phyloP scores from a whole-genome alignment of 2,888 invertebrate species.

The Callosobruchus maculatus region DNA sequence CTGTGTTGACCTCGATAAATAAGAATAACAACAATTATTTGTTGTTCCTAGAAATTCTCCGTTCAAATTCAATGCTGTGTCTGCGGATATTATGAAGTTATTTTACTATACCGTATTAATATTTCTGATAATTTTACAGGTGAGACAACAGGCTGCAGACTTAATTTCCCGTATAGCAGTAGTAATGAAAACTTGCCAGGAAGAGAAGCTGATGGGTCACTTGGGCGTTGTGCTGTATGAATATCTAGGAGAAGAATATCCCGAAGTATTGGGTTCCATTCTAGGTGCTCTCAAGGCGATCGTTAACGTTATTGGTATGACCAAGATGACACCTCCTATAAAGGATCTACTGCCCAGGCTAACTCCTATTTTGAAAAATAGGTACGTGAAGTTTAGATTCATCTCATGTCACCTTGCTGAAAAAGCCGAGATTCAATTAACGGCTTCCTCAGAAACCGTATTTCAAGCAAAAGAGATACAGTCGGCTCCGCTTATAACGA shows the following conservation, averaged over 20 bases:
- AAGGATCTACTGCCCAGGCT: constrained; percentile 95
- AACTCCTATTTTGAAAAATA: constrained; percentile 96
- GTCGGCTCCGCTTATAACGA: too few species aligned
- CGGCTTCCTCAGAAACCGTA: too few species aligned
- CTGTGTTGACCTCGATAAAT: too few species aligned
- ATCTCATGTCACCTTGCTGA: too few species aligned
- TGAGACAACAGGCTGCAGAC: constrained; percentile 98
- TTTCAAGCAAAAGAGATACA: too few species aligned
- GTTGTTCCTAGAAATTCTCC: too few species aligned
- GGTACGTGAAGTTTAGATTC: background rate
- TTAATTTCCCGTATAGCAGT: constrained; percentile 96
- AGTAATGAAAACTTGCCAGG: constrained; percentile 99
- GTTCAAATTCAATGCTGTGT: too few species aligned
- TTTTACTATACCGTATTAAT: too few species aligned
- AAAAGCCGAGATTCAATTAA: too few species aligned
- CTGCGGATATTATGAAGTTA: too few species aligned
- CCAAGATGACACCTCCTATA: constrained; percentile 99
- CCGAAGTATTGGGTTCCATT: constrained; percentile 97
- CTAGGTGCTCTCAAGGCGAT: constrained; percentile 98
- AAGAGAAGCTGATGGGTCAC: constrained; percentile 99
- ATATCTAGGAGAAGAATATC: constrained; percentile 98
- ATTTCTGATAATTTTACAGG: too few species aligned
- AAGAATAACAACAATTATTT: too few species aligned
- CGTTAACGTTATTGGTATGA: constrained; percentile 99
- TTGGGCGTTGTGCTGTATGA: constrained; percentile 98